Conservation (phyloP, 2,797 vertebrate species). For the Taenioides sp. region DNA sequence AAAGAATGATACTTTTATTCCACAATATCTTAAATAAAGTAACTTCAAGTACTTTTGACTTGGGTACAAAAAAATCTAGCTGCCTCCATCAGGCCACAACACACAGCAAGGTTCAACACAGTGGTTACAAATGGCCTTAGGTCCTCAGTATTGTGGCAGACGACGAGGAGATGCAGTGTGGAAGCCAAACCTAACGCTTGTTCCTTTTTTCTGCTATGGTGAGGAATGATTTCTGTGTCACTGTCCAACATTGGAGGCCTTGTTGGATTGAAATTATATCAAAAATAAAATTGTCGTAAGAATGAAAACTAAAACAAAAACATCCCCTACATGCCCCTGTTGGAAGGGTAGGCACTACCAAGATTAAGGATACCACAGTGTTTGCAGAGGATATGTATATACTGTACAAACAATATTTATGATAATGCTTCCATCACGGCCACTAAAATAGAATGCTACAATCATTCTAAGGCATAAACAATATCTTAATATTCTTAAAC, state of each 20-base stretch:
- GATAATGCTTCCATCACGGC: constrained; percentile 93
- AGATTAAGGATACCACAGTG: constrained; percentile 99
- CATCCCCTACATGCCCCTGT: constrained; percentile 98
- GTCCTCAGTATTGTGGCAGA: constrained; percentile 91
- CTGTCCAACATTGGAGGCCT: constrained; percentile 89
- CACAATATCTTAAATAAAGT: constrained; percentile 99
- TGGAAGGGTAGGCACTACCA: constrained; percentile 99
- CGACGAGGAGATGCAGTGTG: constrained; percentile 73
- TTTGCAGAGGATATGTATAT: constrained; percentile 98
- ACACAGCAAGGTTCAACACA: constrained; percentile 96
- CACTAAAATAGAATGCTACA: constrained; percentile 99
- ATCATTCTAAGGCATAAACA: constrained; percentile 99
- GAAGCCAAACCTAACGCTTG: constrained; percentile 81
- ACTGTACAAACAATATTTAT: constrained; percentile 96
- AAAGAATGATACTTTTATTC: constrained; percentile 98
- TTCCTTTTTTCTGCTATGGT: constrained; percentile 79
- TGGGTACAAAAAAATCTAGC: constrained; percentile 98
- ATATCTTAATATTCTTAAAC: constrained; percentile 97
- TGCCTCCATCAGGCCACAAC: constrained; percentile 96
- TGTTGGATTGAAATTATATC: constrained; percentile 94
- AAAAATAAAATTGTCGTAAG: constrained; percentile 73
- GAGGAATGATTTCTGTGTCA: constrained; percentile 80
- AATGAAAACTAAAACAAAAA: constrained; percentile 84
- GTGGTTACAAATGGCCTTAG: constrained; percentile 94
- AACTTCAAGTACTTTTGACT: constrained; percentile 99